Evolutionary conservation across 2,113 vertebrate species (phyloP), one percentile per base, ranked within the genome.

Genomic region (Melospiza melodia): DNA sequence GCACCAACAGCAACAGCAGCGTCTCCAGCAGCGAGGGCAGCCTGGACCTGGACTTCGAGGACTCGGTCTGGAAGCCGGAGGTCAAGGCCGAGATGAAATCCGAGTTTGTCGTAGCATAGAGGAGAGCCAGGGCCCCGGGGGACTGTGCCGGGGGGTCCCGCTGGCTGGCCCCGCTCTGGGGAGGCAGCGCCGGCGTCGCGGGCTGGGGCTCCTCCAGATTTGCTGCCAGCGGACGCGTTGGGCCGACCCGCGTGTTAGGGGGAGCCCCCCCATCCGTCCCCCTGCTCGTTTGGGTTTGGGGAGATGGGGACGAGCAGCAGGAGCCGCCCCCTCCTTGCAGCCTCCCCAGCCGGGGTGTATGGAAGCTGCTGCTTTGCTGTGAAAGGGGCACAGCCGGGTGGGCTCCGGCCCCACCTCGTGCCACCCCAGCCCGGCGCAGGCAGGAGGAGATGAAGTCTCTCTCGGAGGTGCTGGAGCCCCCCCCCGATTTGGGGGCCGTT

Each of bases 1-100:
- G 99, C 79, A 99, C 98, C 86, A 99, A 99, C 98, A 99, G 98
- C 97, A 99, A 98, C 12, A 98, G 98, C 72, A 98, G 99, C 63
- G 98, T 98, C 78, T 99, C 98, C 79, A 99, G 99, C 79, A 99
- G 99, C 75, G 98, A 99, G 25, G 98, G 99, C 96, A 99, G 99
- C 97, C 97, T 99, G 67, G 99, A 99, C 97, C 98, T 99, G 95
- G 99, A 99, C 98, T 99, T 99, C 90, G 99, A 99, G 88, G 99
- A 99, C 97, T 99, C 99, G 0, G 98, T 99, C 63, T 99, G 99
- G 99, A 99, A 99, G 94, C 99, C 99, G 1, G 99, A 99, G 89
- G 99, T 99, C 93, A 99, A 99, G 97, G 99, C 99, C 6, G 99
- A 99, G 97, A 97, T 99, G 97, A 99, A 99, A 97, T 98, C 99